Evolutionary conservation across 1,140 invertebrate species (phyloP), one percentile per base, ranked within the genome.

Genomic region (Nomia melanderi): DNA sequence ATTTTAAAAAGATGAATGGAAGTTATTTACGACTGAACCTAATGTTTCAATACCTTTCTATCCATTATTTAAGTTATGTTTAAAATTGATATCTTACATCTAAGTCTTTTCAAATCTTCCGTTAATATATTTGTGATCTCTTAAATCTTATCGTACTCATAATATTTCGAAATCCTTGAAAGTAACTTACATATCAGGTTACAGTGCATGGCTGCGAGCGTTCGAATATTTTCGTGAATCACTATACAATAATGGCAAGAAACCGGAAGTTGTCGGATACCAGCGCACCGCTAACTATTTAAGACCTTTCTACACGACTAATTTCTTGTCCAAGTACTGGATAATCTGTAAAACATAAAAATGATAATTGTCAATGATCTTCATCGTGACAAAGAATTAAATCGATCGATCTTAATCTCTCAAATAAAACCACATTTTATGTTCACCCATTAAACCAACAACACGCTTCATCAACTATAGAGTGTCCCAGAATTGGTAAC

Each of bases 301-400:
- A n/a, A 11, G 59, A 9, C 29, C 59, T 62, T 39, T 39, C 9
- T n/a, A 62, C 17, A 31, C 33, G n/a, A 62, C 23, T 33, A 33
- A 62, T 62, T 62, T 62, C 59, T 39, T 25, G 59, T n/a, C n/a
- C 59, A 39, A 39, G 33, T 62, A 62, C 25, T 44, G 57, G 62
- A 64, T 53, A 25, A 73, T 73, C 71, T 73, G 71, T 14, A 74
- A 65, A 74, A 39, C 31, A 41, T 47, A 47, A 67, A 73, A 69
- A 59, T 29, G 41, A 20, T 41, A 25, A 67, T 75, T 20, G 65
- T 41, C 12, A 44, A 66, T 29, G 23, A 67, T 59, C 44, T 31
- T 59, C 14, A 27, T 27, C 41, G 31, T 36, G 9, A 23, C 20
- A 62, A 56, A 27, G 29, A 31, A 25, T 56, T 56, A 27, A 56